A percentile compares a stretch with the other conserved stretches of the same genome.
phyloP scores from a whole-genome alignment of 2,888 invertebrate species.

The Aquatica leii region DNA sequence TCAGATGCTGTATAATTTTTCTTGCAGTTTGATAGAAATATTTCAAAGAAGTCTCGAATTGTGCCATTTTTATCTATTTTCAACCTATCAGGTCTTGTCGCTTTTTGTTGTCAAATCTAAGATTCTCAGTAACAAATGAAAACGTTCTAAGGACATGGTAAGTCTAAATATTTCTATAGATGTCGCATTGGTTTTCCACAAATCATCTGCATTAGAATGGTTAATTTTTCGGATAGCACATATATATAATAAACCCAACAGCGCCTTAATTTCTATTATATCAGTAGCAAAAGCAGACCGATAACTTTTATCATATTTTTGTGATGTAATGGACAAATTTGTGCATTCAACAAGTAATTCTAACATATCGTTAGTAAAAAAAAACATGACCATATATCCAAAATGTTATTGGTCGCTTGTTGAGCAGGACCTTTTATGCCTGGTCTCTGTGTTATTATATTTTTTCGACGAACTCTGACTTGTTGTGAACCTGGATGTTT shows the following conservation, averaged over 20 bases:
- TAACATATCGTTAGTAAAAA: too few relatives aligned
- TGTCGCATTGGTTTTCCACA: not conserved
- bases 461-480: too few relatives aligned
- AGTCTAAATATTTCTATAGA: not conserved
- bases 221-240: not conserved
- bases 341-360: too few relatives aligned
- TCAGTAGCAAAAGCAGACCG: too few relatives aligned
- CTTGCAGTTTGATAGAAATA: not conserved
- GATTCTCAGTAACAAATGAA: not conserved
- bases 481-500: too few relatives aligned
- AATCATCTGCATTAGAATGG: not conserved
- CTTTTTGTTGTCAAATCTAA: not conserved
- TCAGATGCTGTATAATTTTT: not conserved
- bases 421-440: too few relatives aligned
- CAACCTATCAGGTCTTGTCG: not conserved
- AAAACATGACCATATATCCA: too few relatives aligned
- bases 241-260: not conserved
- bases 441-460: too few relatives aligned
- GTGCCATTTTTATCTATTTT: not conserved
- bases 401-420: too few relatives aligned
- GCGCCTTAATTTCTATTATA: too few relatives aligned
- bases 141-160: not conserved
- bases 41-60: not conserved
- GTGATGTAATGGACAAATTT: too few relatives aligned
- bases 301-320: too few relatives aligned